These are phyloP conservation scores for Erpobdella octoculata DNA, from an alignment of 2,888 invertebrate species.

Conservation along the genomic window DNA sequence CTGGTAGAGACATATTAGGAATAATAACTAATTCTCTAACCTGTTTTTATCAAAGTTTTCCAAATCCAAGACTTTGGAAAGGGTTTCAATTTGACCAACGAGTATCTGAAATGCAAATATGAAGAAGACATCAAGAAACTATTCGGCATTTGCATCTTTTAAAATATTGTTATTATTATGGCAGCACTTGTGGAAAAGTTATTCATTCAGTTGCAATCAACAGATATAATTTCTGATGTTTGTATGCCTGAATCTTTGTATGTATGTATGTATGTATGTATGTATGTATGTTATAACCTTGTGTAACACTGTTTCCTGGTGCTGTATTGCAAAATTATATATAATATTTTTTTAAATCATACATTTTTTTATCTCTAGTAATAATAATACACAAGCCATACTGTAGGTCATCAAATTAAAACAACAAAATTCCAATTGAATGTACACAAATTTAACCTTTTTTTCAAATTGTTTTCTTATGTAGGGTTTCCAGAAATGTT, in stretches of 20 bases:
- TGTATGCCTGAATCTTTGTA: no score
- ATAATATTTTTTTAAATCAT: no score
- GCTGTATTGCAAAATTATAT: not conserved
- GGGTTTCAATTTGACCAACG: conserved; percentile 64
- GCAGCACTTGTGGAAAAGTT: no score
- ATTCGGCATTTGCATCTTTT: no score
- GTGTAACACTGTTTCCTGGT: not conserved
- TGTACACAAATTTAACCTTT: conserved; percentile 53
- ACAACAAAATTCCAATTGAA: not conserved
- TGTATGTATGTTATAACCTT: not conserved
- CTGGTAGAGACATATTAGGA: no score
- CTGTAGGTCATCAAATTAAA: not conserved
- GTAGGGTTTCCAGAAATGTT: conserved; percentile 74
- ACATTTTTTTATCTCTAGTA: not conserved
- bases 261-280: no score
- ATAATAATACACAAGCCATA: not conserved
- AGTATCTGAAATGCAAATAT: conserved; percentile 49
- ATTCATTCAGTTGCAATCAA: no score
- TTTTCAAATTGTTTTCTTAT: conserved; percentile 69
- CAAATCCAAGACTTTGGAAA: conserved; percentile 69
- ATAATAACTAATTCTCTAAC: no score
- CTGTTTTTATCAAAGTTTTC: conserved; percentile 73
- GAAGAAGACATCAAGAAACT: no score
- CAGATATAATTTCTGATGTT: no score
- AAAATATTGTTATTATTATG: no score